These are phyloP conservation scores for Lacerta agilis DNA, from an alignment of 2,797 vertebrate species.

Conservation along the genomic window DNA sequence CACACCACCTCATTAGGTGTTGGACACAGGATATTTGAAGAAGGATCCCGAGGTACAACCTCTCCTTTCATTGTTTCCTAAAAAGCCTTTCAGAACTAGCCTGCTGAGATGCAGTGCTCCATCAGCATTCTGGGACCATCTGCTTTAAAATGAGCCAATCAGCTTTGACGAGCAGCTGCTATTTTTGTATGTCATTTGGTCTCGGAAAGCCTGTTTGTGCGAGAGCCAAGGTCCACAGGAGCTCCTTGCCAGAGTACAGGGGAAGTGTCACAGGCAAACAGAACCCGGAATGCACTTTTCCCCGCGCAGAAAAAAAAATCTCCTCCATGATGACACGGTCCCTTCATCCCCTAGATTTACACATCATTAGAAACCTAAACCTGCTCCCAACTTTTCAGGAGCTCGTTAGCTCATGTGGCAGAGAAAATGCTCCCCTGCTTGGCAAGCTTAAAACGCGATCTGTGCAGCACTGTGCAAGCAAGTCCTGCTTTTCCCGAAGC, in stretches of 20 bases:
- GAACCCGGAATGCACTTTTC: slow-evolving; percentile 37
- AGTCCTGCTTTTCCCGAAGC: slow-evolving; percentile 24
- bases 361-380: slow-evolving; percentile 70
- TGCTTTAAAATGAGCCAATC: slow-evolving; percentile 41
- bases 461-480: background rate
- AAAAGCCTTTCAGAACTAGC: slow-evolving; percentile 8
- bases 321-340: slow-evolving; percentile 68
- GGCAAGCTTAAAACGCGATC: slow-evolving; percentile 50
- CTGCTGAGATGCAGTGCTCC: slow-evolving; percentile 22
- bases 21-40: background rate
- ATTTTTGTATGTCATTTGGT: slow-evolving; percentile 55
- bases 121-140: slow-evolving; percentile 40
- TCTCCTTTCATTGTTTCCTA: background rate
- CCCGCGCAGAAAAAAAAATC: slow-evolving; percentile 60
- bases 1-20: background rate
- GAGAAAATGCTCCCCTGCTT: slow-evolving; percentile 36
- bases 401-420: slow-evolving; percentile 61
- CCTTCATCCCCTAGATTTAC: slow-evolving; percentile 70
- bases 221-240: slow-evolving; percentile 49
- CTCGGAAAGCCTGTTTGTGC: slow-evolving; percentile 18
- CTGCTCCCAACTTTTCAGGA: slow-evolving; percentile 66
- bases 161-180: slow-evolving; percentile 33
- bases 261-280: slow-evolving; percentile 5
- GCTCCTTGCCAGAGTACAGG: slow-evolving; percentile 31
- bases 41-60: background rate